Percentiles rank a stretch among this genome's conserved stretches.
phyloP scores from a whole-genome alignment of 2,888 invertebrate genomes.

The Hyppa rectilinea region DNA sequence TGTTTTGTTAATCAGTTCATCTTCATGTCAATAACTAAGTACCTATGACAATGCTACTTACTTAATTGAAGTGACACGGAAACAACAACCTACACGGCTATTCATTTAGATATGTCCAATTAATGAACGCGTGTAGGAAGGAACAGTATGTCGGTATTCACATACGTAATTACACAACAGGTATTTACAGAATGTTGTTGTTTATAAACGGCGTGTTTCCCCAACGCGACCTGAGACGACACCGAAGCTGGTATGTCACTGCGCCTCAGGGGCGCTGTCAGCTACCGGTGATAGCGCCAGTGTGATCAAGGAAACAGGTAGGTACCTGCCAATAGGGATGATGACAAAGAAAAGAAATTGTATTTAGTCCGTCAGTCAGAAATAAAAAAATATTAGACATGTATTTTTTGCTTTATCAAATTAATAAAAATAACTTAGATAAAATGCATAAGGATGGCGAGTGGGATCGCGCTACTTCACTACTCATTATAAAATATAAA shows the following conservation, averaged over 20 bases:
- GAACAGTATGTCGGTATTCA: background rate
- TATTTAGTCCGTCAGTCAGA: no score
- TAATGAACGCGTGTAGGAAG: background rate
- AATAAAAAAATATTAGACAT: no score
- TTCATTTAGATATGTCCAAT: background rate
- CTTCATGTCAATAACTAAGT: background rate
- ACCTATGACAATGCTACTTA: background rate
- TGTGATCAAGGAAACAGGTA: background rate
- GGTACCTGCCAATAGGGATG: background rate
- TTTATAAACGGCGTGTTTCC: constrained; percentile 32
- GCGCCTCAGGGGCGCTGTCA: background rate
- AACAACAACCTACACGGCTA: background rate
- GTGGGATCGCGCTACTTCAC: no score
- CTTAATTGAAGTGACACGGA: background rate
- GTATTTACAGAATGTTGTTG: constrained; percentile 24
- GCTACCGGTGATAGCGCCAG: background rate
- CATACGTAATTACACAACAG: constrained; percentile 14
- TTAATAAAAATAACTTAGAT: no score
- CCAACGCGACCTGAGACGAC: constrained; percentile 2
- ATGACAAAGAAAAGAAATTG: no score
- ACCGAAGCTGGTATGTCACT: background rate
- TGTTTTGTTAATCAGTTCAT: background rate
- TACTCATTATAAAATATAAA: no score
- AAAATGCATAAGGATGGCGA: no score
- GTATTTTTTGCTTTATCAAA: no score